A percentile compares a stretch with the other conserved stretches of the same genome.
Evolutionary conservation across 2,797 vertebrate species (phyloP).

Genomic region (Anas capensis): DNA sequence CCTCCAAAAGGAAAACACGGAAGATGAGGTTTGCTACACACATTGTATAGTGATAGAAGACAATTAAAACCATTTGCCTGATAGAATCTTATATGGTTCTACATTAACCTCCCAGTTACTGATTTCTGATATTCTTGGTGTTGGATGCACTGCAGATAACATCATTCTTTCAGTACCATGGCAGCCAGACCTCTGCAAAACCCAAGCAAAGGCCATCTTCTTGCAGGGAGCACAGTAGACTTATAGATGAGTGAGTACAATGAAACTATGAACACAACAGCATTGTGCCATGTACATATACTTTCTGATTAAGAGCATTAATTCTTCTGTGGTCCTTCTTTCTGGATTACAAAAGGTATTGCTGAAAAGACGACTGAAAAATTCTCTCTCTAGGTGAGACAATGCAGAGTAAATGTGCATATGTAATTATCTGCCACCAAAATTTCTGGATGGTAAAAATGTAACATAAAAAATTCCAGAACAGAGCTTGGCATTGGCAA

Average conservation of each 20-base stretch:
- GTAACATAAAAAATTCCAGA: not conserved
- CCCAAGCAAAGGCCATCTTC: conserved; percentile 8
- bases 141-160: conserved; percentile 47
- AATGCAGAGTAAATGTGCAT: not conserved
- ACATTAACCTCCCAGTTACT: not conserved
- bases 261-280: not conserved
- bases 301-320: not conserved
- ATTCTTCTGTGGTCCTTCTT: not conserved
- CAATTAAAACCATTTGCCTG: not conserved
- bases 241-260: not conserved
- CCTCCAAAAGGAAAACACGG: not conserved
- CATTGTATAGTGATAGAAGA: not conserved
- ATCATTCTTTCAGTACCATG: not conserved
- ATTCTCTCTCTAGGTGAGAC: not conserved
- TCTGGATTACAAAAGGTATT: not conserved
- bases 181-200: conserved; percentile 2
- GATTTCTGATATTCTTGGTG: not conserved
- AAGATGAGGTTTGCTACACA: not conserved
- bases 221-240: not conserved
- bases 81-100: not conserved
- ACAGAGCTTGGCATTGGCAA: not conserved
- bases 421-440: not conserved
- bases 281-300: not conserved
- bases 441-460: not conserved
- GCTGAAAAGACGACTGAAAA: not conserved